Evolutionary conservation across 1,140 invertebrate species (phyloP).

Genomic region (Yoshiicerus persimilis): DNA sequence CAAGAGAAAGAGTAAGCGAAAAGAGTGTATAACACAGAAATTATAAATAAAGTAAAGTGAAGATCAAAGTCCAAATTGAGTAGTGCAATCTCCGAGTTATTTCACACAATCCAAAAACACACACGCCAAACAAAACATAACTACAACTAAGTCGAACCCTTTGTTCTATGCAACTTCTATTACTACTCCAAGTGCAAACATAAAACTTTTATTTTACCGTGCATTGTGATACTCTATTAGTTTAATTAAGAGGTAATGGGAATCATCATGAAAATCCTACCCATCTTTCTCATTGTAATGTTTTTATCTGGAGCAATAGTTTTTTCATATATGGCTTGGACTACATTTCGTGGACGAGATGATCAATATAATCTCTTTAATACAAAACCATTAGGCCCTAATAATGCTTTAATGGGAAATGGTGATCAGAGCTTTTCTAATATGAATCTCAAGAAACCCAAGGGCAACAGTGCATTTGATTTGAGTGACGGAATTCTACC

Average conservation of each 20-base stretch:
- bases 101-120: no score
- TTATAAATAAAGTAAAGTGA: no score
- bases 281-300: constrained; percentile 43
- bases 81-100: no score
- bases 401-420: constrained; percentile 19
- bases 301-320: constrained; percentile 45
- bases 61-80: no score
- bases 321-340: constrained; percentile 45
- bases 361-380: constrained; percentile 7
- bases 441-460: background rate
- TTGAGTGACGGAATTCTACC: constrained; percentile 22
- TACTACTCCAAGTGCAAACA: background rate
- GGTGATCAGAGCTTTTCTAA: constrained; percentile 34
- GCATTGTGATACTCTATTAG: background rate
- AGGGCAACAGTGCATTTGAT: background rate
- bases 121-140: no score
- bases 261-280: constrained; percentile 45
- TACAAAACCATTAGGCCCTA: constrained; percentile 1
- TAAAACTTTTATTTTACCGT: background rate
- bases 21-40: no score
- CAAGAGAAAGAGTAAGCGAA: no score
- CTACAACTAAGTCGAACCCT: no score
- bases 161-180: no score
- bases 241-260: background rate
- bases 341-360: constrained; percentile 37